Evolutionary conservation across 2,888 invertebrate species (phyloP).

Genomic region (Tetragonula carbonaria): DNA sequence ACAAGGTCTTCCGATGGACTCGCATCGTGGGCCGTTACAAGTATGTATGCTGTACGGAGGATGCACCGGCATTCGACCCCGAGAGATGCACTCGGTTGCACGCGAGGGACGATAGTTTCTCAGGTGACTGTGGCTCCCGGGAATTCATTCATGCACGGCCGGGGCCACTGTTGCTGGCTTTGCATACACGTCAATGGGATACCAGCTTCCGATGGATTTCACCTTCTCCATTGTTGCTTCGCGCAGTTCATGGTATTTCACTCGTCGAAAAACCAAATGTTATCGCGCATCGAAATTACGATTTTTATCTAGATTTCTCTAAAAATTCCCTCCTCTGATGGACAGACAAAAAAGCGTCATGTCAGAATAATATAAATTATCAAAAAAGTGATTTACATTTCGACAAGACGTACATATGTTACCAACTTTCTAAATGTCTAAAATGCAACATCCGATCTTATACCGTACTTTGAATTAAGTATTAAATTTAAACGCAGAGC

Average conservation of each 20-base stretch:
- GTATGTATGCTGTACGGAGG: slow-evolving; percentile 53
- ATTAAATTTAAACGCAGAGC: too few species aligned
- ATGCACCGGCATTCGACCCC: slow-evolving; percentile 66
- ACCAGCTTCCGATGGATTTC: slow-evolving; percentile 65
- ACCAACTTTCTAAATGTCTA: too few species aligned
- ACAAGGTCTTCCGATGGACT: slow-evolving; percentile 64
- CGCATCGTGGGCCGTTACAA: slow-evolving; percentile 64
- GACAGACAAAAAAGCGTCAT: too few species aligned
- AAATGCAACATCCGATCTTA: too few species aligned
- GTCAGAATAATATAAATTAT: too few species aligned
- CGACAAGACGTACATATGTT: too few species aligned
- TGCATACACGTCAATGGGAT: slow-evolving; percentile 77
- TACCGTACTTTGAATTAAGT: too few species aligned
- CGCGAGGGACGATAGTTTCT: slow-evolving; percentile 72
- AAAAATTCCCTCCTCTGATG: neutral
- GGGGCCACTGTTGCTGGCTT: slow-evolving; percentile 62
- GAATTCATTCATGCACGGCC: slow-evolving; percentile 72
- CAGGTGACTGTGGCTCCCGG: slow-evolving; percentile 66
- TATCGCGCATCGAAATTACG: neutral
- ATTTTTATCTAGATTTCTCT: neutral
- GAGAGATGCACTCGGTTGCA: slow-evolving; percentile 63
- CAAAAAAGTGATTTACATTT: too few species aligned
- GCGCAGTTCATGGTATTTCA: neutral
- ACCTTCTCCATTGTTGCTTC: slow-evolving; percentile 25
- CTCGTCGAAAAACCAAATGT: neutral